Conservation (phyloP, 2,888 invertebrate species). For the Stratiomys singularior region DNA sequence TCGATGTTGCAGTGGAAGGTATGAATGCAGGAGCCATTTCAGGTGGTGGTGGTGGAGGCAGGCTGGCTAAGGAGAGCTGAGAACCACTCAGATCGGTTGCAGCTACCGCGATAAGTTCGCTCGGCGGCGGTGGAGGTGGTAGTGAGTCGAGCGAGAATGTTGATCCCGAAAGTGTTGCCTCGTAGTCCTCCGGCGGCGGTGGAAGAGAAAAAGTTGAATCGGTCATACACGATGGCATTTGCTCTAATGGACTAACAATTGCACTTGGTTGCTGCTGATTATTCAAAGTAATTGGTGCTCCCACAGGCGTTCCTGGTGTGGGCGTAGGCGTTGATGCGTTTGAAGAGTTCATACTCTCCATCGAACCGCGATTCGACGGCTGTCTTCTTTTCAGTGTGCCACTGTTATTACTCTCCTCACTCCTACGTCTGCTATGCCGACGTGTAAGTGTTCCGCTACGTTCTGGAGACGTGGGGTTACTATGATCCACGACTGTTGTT, state of each 20-base stretch:
- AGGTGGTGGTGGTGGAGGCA: constrained; percentile 80
- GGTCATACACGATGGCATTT: constrained; percentile 61
- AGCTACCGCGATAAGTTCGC: constrained; percentile 57
- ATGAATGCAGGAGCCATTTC: constrained; percentile 64
- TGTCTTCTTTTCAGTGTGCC: constrained; percentile 64
- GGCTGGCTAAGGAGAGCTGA: constrained; percentile 74
- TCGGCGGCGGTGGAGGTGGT: constrained; percentile 79
- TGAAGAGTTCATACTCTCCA: constrained; percentile 61
- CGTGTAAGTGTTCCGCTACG: constrained; percentile 73
- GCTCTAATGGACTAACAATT: constrained; percentile 53
- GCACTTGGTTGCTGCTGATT: constrained; percentile 51
- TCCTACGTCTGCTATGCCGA: constrained; percentile 68
- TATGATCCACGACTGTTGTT: constrained; percentile 68
- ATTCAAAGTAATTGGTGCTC: constrained; percentile 58
- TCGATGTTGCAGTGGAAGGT: constrained; percentile 45
- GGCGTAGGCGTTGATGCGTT: constrained; percentile 65
- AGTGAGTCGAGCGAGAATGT: constrained; percentile 83
- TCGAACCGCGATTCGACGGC: constrained; percentile 59
- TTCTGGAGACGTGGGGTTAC: constrained; percentile 66
- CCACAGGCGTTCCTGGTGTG: constrained; percentile 62
- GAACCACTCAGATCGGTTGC: constrained; percentile 69
- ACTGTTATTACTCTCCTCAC: constrained; percentile 65
- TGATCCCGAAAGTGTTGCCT: constrained; percentile 73
- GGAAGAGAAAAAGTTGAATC: constrained; percentile 72
- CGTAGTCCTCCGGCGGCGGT: constrained; percentile 70